A percentile compares a stretch with the other conserved stretches of the same genome.
These are phyloP conservation scores for Stenoptilia bipunctidactyla DNA, from an alignment of 2,888 invertebrate species.

Conservation along the genomic window DNA sequence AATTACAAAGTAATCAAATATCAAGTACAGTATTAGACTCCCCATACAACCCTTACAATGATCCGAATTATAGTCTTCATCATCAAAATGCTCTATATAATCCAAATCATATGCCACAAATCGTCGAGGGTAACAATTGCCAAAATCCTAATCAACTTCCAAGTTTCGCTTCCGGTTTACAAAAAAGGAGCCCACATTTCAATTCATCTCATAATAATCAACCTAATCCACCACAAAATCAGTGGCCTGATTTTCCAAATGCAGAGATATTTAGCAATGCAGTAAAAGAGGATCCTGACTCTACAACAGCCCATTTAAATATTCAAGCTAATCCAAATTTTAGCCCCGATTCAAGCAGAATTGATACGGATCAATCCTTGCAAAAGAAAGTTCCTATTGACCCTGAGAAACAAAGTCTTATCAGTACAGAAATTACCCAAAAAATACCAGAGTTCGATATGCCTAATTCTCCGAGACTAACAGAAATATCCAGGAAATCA, in stretches of 20 bases:
- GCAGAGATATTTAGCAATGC: slow-evolving; percentile 61
- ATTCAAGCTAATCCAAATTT: slow-evolving; percentile 52
- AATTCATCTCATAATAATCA: slow-evolving; percentile 22
- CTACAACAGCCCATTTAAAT: slow-evolving; percentile 75
- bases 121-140: slow-evolving; percentile 51
- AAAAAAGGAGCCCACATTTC: slow-evolving; percentile 49
- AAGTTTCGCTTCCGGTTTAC: slow-evolving; percentile 49
- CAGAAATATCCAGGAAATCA: slow-evolving; percentile 54
- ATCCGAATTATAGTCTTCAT: slow-evolving; percentile 76
- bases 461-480: slow-evolving; percentile 53
- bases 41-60: slow-evolving; percentile 70
- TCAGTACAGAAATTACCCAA: slow-evolving; percentile 32
- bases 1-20: slow-evolving; percentile 87
- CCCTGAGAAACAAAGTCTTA: slow-evolving; percentile 36
- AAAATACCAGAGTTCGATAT: slow-evolving; percentile 59
- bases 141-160: slow-evolving; percentile 56
- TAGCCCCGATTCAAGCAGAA: slow-evolving; percentile 63
- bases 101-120: slow-evolving; percentile 65
- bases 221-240: slow-evolving; percentile 34
- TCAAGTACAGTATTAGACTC: slow-evolving; percentile 86
- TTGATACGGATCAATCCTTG: slow-evolving; percentile 50
- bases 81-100: slow-evolving; percentile 74
- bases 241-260: slow-evolving; percentile 59
- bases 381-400: slow-evolving; percentile 33
- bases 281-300: slow-evolving; percentile 82